phyloP scores from a whole-genome alignment of 2,888 invertebrate genomes.

The Chrysina gloriosa region DNA sequence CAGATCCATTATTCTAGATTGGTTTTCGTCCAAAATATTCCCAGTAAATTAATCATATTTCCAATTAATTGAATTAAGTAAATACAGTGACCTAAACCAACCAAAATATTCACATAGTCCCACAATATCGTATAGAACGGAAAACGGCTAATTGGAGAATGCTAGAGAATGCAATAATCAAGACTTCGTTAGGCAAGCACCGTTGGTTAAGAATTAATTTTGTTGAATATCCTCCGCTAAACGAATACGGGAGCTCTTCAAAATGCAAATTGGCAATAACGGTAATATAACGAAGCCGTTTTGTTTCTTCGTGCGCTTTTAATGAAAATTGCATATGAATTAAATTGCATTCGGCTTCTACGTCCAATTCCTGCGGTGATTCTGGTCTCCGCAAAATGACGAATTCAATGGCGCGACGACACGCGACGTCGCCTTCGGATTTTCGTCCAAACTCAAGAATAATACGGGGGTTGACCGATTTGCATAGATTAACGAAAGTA shows the following conservation, averaged over 20 bases:
- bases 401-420: neutral
- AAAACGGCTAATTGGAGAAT: neutral
- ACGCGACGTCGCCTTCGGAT: too few species aligned
- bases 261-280: conserved; percentile 48
- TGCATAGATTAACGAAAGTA: too few species aligned
- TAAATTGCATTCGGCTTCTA: conserved; percentile 43
- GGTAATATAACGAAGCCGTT: conserved; percentile 40
- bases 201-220: conserved; percentile 15
- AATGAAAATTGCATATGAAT: conserved; percentile 46
- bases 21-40: too few species aligned
- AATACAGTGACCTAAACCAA: too few species aligned
- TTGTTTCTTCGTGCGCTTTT: conserved; percentile 39
- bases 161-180: neutral
- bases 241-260: conserved; percentile 31
- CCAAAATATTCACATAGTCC: too few species aligned
- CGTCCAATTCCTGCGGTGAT: neutral
- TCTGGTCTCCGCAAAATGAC: neutral
- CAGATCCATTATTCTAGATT: too few species aligned
- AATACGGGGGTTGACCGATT: too few species aligned
- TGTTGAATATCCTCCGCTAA: neutral
- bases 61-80: too few species aligned
- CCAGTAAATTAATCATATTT: too few species aligned
- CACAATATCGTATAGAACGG: too few species aligned
- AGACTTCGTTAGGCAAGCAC: neutral
- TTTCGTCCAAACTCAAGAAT: too few species aligned